Base-by-base conservation (phyloP, 2,888 invertebrate genomes). In the Holacanthella duospinosa region DNA sequence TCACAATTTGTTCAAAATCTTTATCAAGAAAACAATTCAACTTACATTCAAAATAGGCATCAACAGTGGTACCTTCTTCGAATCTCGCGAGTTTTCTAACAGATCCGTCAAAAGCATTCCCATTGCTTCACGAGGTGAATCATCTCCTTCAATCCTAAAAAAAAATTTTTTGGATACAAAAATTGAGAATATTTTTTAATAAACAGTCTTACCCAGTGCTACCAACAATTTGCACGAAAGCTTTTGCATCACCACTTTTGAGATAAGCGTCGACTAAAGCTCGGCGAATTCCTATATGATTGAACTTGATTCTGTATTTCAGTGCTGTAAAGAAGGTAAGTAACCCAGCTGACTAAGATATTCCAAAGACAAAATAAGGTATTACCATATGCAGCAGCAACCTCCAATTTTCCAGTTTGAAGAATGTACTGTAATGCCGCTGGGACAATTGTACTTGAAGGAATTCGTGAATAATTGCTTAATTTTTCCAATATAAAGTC, bases 361-460 rank as follows among this genome's bases (percentile, higher is more conserved):
- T 60, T 53, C 53, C 19, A 16, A 12, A 48, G 16, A 24, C 9
- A 55, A 55, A 24, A 48, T n/a, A 4, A 16, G 12, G 2, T 68
- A 74, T 74, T 77, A 74, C 86, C 83, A 60, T 89, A 80, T 55
- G 82, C 76, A 0, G 84, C 83, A 0, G 89, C 89, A 60, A 83
- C 81, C 36, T 80, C 76, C 0, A 86, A 76, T 61, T 85, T 79
- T n/a, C 80, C 79, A 0, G 78, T 74, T 1, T 78, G 75, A 19
- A 91, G 74, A 1, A 86, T 79, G 65, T 82, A 78, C 29, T 82
- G 76, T 29, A 86, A 81, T 0, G 86, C 76, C 64, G 65, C 60
- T 9, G 67, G 59, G 9, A 62, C 64, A 24, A 73, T 43, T 2
- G 4, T 55, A 3, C 19, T n/a, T 2, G 68, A 16, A 0, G 68